Evolutionary conservation across 1,140 invertebrate species (phyloP), one percentile per base, ranked within the genome.

Genomic region (Ephestia elutella): DNA sequence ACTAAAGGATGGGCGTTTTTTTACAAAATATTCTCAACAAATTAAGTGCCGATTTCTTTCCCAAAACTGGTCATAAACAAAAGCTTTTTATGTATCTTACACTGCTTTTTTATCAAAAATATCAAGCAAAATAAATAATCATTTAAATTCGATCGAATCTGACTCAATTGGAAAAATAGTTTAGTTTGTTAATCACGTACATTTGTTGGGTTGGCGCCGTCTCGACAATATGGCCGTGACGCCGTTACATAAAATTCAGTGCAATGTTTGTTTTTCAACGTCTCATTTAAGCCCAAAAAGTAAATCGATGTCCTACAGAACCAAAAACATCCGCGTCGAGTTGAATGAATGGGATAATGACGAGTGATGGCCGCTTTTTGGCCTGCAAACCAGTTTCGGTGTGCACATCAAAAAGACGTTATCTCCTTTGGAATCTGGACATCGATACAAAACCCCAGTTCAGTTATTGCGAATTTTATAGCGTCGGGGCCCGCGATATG

Each of bases 321-420:
- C 55, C 57, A 66, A 69, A 74, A 74, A 66, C 59, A 35, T 38
- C 21, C 57, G 57, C 21, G 32, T 15, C 57, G 63, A 61, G 65
- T 63, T 62, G 65, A 64, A 71, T 75, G 66, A 69, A 70, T 75
- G 69, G 65, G 55, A 58, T 69, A 71, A 71, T 58, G 66, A 69
- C 53, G 60, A 28, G 38, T 49, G 54, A 21, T 56, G 66, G 57
- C 57, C 66, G 68, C 56, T 65, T 71, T 65, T 71, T 65, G 56
- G 60, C 20, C 32, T 4, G 49, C 60, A 48, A 74, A 77, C 71
- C 66, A 28, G 70, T 77, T 74, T 67, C 68, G 69, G 68, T 56
- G 60, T 55, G 51, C 60, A 57, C 50, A 28, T 44, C 57, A 50
- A 62, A 63, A 68, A 67, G 57, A 65, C 65, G 62, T 59, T 71